These are phyloP conservation scores for Gerris buenoi DNA, from an alignment of 1,140 invertebrate species.

Conservation along the genomic window DNA sequence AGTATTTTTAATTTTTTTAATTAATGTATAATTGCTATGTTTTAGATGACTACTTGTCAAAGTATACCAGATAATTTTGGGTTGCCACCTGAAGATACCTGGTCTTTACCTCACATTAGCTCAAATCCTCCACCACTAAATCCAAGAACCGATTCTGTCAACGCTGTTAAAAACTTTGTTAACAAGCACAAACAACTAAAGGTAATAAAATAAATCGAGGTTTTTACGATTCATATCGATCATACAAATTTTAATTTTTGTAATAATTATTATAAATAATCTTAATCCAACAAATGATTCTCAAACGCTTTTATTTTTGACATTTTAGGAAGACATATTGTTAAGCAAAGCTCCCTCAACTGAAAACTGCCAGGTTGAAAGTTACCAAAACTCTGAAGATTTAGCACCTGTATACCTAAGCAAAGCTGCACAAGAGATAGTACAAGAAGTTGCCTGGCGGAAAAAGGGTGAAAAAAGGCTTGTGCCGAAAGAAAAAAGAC, in stretches of 20 bases:
- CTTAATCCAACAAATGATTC: no score
- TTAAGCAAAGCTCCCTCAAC: not conserved
- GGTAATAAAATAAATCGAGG: no score
- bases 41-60: no score
- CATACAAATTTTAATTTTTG: no score
- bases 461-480: constrained; percentile 32
- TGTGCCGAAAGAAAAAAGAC: constrained; percentile 60
- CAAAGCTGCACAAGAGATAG: constrained; percentile 66
- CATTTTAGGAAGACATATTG: not conserved
- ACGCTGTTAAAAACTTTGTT: constrained; percentile 31
- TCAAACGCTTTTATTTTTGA: no score
- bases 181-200: constrained; percentile 29
- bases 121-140: constrained; percentile 31
- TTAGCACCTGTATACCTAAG: constrained; percentile 55
- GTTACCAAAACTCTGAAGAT: not conserved
- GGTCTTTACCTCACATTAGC: no score
- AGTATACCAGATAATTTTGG: no score
- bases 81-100: no score
- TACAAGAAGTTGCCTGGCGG: constrained; percentile 49
- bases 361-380: not conserved
- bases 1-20: no score
- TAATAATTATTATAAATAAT: no score
- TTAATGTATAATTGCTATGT: no score
- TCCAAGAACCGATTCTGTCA: constrained; percentile 33
- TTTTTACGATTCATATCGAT: no score